Percentiles rank a stretch among this genome's conserved stretches.
Conservation (phyloP, 2,113 vertebrate species). For the Xiphorhynchus elegans region DNA sequence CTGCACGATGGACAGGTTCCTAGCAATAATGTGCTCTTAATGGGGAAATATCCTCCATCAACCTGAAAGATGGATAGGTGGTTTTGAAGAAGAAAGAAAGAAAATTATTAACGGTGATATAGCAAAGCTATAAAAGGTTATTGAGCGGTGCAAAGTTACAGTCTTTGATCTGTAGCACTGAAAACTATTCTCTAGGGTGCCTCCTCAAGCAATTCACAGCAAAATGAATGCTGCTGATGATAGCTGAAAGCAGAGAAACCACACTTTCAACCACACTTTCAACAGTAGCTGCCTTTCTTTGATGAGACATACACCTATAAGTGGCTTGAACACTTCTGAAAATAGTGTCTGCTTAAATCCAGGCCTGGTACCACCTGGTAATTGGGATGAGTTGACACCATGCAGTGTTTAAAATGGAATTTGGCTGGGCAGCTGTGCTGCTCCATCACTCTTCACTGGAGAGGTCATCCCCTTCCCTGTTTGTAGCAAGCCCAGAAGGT, state of each 20-base stretch:
- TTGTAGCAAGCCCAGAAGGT: not conserved
- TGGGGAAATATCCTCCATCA: not conserved
- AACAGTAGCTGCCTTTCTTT: not conserved
- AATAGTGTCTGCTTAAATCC: not conserved
- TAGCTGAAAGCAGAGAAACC: not conserved
- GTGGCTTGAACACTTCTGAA: not conserved
- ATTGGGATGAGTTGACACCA: not conserved
- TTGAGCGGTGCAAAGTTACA: not conserved
- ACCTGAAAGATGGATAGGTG: not conserved
- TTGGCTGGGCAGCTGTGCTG: not conserved
- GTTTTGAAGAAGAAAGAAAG: not conserved
- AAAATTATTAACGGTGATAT: not conserved
- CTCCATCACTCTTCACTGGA: rapidly evolving
- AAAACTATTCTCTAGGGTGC: not conserved
- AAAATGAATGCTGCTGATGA: not conserved
- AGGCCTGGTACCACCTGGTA: rapidly evolving
- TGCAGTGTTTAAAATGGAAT: not conserved
- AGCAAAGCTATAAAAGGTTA: not conserved
- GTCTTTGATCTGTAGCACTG: not conserved
- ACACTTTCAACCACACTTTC: not conserved
- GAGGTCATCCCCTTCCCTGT: not conserved
- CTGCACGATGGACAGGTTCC: not conserved
- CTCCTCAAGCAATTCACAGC: not conserved
- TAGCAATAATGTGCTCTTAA: not conserved
- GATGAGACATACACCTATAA: not conserved